phyloP scores from a whole-genome alignment of 2,888 invertebrate species.

The Embidobia sp. region DNA sequence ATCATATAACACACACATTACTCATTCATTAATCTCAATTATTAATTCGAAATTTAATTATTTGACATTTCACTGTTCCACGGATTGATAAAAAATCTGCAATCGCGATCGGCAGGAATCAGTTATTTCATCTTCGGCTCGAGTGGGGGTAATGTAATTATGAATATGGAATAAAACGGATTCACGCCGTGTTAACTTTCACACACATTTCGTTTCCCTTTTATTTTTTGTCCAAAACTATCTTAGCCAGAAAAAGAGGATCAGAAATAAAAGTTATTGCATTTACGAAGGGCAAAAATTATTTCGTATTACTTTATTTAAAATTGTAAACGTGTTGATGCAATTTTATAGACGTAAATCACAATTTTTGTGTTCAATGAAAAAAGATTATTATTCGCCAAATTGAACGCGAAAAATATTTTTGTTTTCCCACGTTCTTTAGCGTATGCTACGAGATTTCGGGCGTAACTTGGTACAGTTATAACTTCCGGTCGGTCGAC shows the following conservation, averaged over 20 bases:
- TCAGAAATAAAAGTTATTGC: too few relatives aligned
- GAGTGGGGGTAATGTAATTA: slow-evolving; percentile 5
- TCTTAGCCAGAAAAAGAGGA: too few relatives aligned
- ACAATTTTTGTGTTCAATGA: too few relatives aligned
- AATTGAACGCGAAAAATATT: slow-evolving; percentile 7
- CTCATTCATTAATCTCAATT: slow-evolving; percentile 37
- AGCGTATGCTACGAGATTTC: slow-evolving; percentile 16
- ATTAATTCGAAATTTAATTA: slow-evolving; percentile 34
- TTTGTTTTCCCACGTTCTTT: slow-evolving; percentile 13
- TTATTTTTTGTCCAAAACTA: neutral
- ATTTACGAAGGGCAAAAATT: too few relatives aligned
- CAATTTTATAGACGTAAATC: too few relatives aligned
- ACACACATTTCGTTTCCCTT: neutral
- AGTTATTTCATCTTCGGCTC: slow-evolving; percentile 15
- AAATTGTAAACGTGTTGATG: too few relatives aligned
- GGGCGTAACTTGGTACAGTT: slow-evolving; percentile 27
- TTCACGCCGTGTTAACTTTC: slow-evolving; percentile 8
- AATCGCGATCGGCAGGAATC: neutral
- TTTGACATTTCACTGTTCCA: slow-evolving; percentile 23
- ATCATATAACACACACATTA: slow-evolving; percentile 29
- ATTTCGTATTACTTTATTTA: too few relatives aligned
- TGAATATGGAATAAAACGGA: slow-evolving; percentile 7
- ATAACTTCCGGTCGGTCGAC: slow-evolving; percentile 55
- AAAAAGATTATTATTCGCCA: too few relatives aligned
- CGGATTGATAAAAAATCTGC: slow-evolving; percentile 19